Conservation (phyloP, 2,113 vertebrate species). For the Hippocampus guttulatus region DNA sequence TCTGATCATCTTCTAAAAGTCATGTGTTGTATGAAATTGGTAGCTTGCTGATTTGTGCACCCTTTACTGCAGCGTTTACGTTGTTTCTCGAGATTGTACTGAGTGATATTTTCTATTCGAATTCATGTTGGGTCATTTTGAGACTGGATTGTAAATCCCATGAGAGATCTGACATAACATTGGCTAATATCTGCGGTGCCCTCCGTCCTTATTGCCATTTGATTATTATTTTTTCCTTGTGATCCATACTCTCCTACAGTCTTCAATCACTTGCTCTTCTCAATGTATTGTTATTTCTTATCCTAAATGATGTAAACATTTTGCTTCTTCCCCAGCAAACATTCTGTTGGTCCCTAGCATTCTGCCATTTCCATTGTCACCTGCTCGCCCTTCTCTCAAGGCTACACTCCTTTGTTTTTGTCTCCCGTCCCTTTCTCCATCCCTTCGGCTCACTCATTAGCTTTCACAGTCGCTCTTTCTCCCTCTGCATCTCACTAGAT, state of each 20-base stretch:
- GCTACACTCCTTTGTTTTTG: conserved; percentile 32
- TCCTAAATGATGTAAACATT: conserved; percentile 49
- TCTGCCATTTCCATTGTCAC: conserved; percentile 45
- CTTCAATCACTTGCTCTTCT: conserved; percentile 24
- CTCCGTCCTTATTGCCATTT: conserved; percentile 45
- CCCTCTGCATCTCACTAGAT: conserved; percentile 76
- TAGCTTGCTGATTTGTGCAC: conserved; percentile 2
- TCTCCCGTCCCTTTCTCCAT: conserved; percentile 48
- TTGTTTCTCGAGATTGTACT: not conserved
- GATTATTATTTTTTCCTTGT: not conserved
- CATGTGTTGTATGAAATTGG: not conserved
- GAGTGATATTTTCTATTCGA: conserved; percentile 32
- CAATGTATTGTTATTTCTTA: conserved; percentile 6
- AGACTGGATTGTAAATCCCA: conserved; percentile 18
- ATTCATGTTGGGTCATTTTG: conserved; percentile 14
- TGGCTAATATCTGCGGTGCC: conserved; percentile 55
- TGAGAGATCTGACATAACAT: conserved; percentile 59
- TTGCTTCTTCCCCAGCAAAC: conserved; percentile 38
- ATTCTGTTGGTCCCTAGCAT: conserved; percentile 34
- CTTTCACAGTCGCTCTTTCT: conserved; percentile 56
- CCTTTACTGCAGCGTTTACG: not conserved
- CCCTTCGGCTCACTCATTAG: conserved; percentile 52
- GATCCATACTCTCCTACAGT: conserved; percentile 10
- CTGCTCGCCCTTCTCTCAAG: conserved; percentile 28
- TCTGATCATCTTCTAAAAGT: not conserved